Conservation (phyloP, 2,113 vertebrate species). For the Sisor rabdophorus region DNA sequence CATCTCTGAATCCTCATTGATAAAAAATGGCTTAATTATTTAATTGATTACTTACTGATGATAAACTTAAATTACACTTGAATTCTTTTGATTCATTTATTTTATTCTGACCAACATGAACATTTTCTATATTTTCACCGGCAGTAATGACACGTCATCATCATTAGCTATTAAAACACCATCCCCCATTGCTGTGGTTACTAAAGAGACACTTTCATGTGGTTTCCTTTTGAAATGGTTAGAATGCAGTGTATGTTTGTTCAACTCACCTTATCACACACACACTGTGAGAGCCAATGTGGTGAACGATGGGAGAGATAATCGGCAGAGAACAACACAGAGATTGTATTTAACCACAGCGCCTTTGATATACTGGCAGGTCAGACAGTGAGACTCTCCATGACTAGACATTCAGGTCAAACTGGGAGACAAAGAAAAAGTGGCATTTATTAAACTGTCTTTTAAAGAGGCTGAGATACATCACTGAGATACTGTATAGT, state of each 20-base stretch:
- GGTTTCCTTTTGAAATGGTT: conserved; percentile 18
- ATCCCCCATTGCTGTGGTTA: not conserved
- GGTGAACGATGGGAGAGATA: conserved; percentile 15
- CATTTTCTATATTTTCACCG: no score
- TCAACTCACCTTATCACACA: conserved; percentile 16
- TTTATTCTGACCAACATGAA: no score
- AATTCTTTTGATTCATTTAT: no score
- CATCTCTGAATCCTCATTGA: no score
- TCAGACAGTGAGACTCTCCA: conserved; percentile 7
- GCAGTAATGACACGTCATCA: no score
- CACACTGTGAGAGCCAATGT: conserved; percentile 8
- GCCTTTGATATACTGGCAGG: conserved; percentile 5
- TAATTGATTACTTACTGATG: no score
- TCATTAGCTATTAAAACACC: no score
- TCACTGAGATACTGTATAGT: conserved; percentile 22
- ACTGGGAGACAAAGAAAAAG: not conserved
- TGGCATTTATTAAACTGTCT: conserved; percentile 14
- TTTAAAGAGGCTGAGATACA: conserved; percentile 23
- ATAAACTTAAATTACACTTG: no score
- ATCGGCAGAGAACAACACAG: conserved; percentile 6
- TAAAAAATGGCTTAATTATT: no score
- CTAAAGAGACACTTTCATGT: not conserved
- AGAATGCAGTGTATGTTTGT: conserved; percentile 29
- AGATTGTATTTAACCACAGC: conserved; percentile 7
- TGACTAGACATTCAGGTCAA: conserved; percentile 34